Conservation (phyloP, 2,113 vertebrate genomes). For the Leptosomus discolor region DNA sequence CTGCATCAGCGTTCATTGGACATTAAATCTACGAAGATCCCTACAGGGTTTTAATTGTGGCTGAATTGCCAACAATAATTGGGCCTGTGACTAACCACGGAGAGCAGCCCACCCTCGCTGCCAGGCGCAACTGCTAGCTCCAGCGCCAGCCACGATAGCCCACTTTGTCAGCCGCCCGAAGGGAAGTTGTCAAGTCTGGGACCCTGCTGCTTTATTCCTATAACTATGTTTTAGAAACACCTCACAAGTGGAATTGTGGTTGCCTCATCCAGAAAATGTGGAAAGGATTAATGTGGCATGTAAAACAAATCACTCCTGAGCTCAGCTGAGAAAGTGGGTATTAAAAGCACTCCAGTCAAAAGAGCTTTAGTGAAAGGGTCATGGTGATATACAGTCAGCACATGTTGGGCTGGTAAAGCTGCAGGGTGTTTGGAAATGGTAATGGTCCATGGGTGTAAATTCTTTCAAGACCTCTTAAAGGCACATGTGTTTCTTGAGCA, state of each 20-base stretch:
- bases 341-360: conserved; percentile 85
- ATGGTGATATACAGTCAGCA: conserved; percentile 81
- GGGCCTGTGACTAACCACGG: conserved; percentile 65
- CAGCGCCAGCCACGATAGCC: conserved; percentile 67
- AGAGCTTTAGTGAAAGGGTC: conserved; percentile 82
- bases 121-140: conserved; percentile 70
- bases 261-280: conserved; percentile 89
- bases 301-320: conserved; percentile 88
- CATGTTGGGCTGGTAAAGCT: conserved; percentile 83
- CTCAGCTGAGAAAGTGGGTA: conserved; percentile 86
- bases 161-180: conserved; percentile 77
- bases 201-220: conserved; percentile 85
- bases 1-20: conserved; percentile 52
- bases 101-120: conserved; percentile 73
- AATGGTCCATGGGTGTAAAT: conserved; percentile 88
- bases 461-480: conserved; percentile 87
- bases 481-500: conserved; percentile 82
- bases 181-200: conserved; percentile 83
- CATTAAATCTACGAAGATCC: conserved; percentile 66
- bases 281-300: conserved; percentile 91
- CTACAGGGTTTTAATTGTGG: conserved; percentile 81
- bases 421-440: conserved; percentile 84
- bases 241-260: conserved; percentile 87
- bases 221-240: conserved; percentile 83
- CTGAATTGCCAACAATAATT: conserved; percentile 83